Percentiles rank a stretch among this genome's conserved stretches.
Conservation (phyloP, 1,140 invertebrate genomes). For the Drosophila murphyi region DNA sequence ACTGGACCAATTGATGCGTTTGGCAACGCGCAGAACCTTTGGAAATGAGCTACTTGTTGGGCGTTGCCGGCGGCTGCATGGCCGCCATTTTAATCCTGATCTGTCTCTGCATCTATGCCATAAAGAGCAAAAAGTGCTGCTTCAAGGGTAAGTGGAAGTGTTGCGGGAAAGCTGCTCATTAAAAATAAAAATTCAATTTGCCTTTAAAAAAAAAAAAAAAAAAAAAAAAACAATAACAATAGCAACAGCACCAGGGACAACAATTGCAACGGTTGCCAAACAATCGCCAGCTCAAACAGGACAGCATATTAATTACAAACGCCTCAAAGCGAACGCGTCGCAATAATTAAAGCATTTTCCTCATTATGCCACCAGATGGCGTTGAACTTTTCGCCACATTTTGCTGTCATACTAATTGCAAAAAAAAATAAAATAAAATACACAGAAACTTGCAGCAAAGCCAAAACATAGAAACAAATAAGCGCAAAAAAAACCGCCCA, state of each 20-base stretch:
- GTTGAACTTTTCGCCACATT: conserved; percentile 35
- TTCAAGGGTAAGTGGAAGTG: conserved; percentile 87
- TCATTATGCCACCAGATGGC: conserved; percentile 59
- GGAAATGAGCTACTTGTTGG: conserved; percentile 87
- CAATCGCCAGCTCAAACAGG: conserved; percentile 47
- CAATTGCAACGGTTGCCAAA: conserved; percentile 19
- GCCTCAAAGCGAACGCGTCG: conserved; percentile 57
- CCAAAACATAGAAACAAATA: conserved; percentile 14
- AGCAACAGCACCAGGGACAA: not conserved
- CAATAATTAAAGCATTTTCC: conserved; percentile 77
- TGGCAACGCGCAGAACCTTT: conserved; percentile 86
- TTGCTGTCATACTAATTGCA: conserved; percentile 74
- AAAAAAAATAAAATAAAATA: conserved; percentile 31
- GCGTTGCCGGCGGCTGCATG: conserved; percentile 86
- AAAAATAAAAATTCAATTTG: conserved; percentile 29
- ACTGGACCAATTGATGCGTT: conserved; percentile 20
- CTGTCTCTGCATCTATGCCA: conserved; percentile 87
- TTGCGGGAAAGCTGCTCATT: conserved; percentile 26
- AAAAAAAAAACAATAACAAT: conserved; percentile 11
- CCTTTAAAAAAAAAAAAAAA: not conserved
- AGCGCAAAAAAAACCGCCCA: conserved; percentile 6
- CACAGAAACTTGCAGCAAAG: conserved; percentile 70
- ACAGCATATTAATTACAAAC: conserved; percentile 66
- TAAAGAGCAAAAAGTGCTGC: conserved; percentile 88
- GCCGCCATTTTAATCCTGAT: conserved; percentile 86